These are phyloP conservation scores for Troilus luridus DNA, from an alignment of 2,888 invertebrate species.

Conservation along the genomic window DNA sequence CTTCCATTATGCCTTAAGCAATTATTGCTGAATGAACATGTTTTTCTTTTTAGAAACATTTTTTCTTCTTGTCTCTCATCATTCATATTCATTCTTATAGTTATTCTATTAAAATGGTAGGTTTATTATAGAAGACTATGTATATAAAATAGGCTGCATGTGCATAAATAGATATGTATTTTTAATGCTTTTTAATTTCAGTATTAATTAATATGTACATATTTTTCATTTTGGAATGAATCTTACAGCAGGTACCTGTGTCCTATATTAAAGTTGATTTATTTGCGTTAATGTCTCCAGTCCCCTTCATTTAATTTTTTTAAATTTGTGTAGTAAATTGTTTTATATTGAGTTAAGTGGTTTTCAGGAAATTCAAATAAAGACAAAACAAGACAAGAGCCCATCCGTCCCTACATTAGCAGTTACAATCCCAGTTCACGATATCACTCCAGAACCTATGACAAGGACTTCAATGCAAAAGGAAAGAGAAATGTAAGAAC, in stretches of 20 bases:
- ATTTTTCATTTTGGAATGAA: background rate
- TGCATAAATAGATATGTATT: background rate
- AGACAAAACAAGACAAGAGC: conserved; percentile 61
- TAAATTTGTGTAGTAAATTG: background rate
- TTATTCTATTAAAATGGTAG: background rate
- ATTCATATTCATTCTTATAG: conserved; percentile 1
- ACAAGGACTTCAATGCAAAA: conserved; percentile 49
- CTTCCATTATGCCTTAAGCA: background rate
- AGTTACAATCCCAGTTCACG: conserved; percentile 64
- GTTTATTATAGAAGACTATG: background rate
- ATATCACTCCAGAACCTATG: conserved; percentile 59
- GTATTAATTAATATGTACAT: background rate
- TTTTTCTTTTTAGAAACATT: background rate
- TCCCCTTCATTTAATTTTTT: background rate
- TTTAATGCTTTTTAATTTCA: background rate
- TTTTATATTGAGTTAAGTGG: background rate
- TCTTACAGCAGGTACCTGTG: background rate
- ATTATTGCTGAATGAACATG: background rate
- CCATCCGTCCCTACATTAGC: conserved; percentile 64
- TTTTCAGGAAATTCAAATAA: conserved; percentile 61
- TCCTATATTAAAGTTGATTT: background rate
- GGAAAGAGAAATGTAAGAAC: conserved; percentile 59
- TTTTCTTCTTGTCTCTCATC: background rate
- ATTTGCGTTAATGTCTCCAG: background rate
- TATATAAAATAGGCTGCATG: background rate